Percentiles rank a stretch among this genome's conserved stretches.
Evolutionary conservation across 2,888 invertebrate genomes (phyloP).

Genomic region (Cremastobaeus sp.): DNA sequence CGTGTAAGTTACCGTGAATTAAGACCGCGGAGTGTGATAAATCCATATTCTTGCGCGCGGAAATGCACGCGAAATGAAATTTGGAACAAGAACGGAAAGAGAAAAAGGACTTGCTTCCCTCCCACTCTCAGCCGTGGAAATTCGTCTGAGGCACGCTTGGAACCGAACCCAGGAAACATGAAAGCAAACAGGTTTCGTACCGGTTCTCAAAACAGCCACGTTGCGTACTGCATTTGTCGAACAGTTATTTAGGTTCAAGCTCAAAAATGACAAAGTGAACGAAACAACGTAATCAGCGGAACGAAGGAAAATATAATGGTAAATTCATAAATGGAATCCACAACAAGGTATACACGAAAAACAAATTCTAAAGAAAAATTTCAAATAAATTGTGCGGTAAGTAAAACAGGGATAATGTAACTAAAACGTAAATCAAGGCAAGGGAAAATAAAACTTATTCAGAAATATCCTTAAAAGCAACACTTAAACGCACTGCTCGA

Average conservation of each 20-base stretch:
- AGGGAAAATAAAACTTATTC: no score
- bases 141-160: constrained; percentile 1
- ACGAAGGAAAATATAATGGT: constrained; percentile 39
- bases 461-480: no score
- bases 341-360: constrained; percentile 23
- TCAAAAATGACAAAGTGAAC: constrained; percentile 31
- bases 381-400: no score
- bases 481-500: no score
- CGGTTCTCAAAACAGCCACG: constrained; percentile 42
- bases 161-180: constrained; percentile 19
- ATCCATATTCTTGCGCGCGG: constrained; percentile 44
- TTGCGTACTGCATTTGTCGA: constrained; percentile 23
- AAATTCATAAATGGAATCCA: constrained; percentile 21
- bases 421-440: no score
- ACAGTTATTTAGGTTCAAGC: constrained; percentile 42
- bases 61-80: constrained; percentile 1
- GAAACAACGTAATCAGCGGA: constrained; percentile 59
- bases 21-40: constrained; percentile 44
- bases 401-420: no score
- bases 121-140: constrained; percentile 24
- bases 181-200: constrained; percentile 21
- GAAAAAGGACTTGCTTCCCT: constrained; percentile 1
- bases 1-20: constrained; percentile 43
- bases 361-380: constrained; percentile 12
- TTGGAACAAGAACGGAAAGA: not conserved